Base-by-base conservation (phyloP, 2,888 invertebrate genomes). In the Caenorhabditis zanzibari region DNA sequence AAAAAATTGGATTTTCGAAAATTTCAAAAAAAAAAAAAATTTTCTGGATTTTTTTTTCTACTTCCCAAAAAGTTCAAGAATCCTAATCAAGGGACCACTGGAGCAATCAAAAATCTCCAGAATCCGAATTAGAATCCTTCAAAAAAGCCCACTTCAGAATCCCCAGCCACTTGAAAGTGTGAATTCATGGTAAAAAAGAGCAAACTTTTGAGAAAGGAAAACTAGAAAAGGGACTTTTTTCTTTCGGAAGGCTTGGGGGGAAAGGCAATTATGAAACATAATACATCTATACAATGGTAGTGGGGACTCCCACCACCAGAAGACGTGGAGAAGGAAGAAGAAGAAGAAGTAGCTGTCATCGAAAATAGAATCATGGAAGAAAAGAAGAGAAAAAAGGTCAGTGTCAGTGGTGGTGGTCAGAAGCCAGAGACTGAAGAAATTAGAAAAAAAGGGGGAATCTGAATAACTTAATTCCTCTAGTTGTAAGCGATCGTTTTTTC, bases 181-280 rank as follows among this genome's bases (percentile, higher is more conserved):
- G 63, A 38, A 12, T 44, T 63, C 24, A 16, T 38, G 49, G 1
- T 2, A 1, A 49, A 19, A 49, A 41, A 35, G 59, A 59, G 59
- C 19, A 22, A 19, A 38, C 32, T 32, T 32, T 22, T 26, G 32
- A 44, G 19, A 47, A 26, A 54, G 54, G 24, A 24, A 35, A 14
- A 54, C 56, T 56, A 41, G 61, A 61, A 19, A 47, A 12, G n/a
- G 19, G 19, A 47, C 12, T 19, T 61, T 44, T 16, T 44, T 5
- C 6, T 2, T 47, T 49, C 16, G 32, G 38, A 28, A 61, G n/a
- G 72, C 47, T 38, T 28, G 26, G 35, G 44, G 28, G 49, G 63
- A n/a, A 58, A 61, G 71, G 71, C 77, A 77, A 77, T 77, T 77
- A 77, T 77, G 77, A 77, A 77, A 71, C 77, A 77, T 77, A 77